Conservation (phyloP, 2,113 vertebrate species). For the Anthoscopus minutus region DNA sequence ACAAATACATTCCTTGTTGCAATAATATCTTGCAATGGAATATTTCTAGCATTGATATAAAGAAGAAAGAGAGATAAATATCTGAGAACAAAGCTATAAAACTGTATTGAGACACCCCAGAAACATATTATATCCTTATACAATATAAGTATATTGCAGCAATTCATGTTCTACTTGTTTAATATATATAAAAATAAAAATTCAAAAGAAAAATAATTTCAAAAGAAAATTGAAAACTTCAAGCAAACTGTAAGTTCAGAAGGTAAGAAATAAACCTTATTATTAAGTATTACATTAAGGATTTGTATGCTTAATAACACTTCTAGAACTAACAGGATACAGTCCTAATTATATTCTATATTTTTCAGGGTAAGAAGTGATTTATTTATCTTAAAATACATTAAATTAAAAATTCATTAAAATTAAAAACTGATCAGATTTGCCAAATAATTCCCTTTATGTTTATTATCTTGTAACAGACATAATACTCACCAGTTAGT, state of each 20-base stretch:
- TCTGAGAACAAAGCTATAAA: background rate
- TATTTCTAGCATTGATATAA: background rate
- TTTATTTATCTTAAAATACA: background rate
- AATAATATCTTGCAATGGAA: background rate
- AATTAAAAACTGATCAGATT: background rate
- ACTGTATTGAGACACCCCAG: background rate
- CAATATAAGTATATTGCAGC: background rate
- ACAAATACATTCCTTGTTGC: background rate
- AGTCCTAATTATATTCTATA: background rate
- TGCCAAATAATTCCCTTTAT: background rate
- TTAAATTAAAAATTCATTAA: background rate
- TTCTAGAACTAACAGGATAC: background rate
- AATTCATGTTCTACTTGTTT: background rate
- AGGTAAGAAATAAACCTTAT: background rate
- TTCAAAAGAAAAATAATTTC: background rate
- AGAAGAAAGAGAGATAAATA: background rate
- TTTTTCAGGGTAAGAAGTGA: background rate
- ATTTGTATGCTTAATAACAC: background rate
- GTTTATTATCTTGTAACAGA: background rate
- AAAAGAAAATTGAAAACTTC: background rate
- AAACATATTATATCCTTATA: background rate
- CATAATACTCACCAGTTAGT: background rate
- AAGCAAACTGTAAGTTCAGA: background rate
- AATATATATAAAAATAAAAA: background rate
- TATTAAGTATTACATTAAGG: background rate